Evolutionary conservation across 2,888 invertebrate species (phyloP).

Genomic region (Ommatoiulus sabulosus): DNA sequence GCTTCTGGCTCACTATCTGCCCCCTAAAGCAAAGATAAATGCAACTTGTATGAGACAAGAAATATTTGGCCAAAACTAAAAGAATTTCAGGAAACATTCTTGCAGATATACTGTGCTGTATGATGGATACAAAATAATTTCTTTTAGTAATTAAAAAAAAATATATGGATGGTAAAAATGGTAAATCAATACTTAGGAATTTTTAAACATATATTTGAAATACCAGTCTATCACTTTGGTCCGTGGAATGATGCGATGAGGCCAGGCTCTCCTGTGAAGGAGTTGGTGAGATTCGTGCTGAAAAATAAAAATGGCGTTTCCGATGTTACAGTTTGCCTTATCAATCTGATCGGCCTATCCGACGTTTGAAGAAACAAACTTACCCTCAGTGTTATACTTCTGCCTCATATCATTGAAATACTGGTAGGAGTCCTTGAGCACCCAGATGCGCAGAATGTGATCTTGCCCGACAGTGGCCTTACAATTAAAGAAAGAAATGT

Average conservation of each 20-base stretch:
- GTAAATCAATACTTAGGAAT: neutral
- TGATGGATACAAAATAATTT: neutral
- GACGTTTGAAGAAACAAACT: too few species aligned
- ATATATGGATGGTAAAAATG: too few species aligned
- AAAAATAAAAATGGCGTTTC: conserved; percentile 3
- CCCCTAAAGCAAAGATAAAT: too few species aligned
- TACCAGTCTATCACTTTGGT: conserved; percentile 62
- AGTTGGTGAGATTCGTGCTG: conserved; percentile 78
- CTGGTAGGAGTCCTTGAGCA: conserved; percentile 86
- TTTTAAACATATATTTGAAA: neutral
- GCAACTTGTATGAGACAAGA: too few species aligned
- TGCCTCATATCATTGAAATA: conserved; percentile 96
- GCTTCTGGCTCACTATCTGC: conserved; percentile 55
- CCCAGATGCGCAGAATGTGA: conserved; percentile 93
- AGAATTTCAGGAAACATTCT: too few species aligned
- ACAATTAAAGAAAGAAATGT: conserved; percentile 51
- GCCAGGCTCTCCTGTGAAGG: conserved; percentile 92
- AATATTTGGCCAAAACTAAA: conserved; percentile 9
- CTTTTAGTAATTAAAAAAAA: neutral
- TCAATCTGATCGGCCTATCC: too few species aligned
- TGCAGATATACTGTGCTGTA: too few species aligned
- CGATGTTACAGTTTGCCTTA: too few species aligned
- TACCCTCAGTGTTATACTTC: conserved; percentile 85
- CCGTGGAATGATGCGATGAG: conserved; percentile 77
- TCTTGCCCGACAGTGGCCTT: conserved; percentile 97